Conservation (phyloP, 92 coral and sea anemone genomes). For the Metridium senile region DNA sequence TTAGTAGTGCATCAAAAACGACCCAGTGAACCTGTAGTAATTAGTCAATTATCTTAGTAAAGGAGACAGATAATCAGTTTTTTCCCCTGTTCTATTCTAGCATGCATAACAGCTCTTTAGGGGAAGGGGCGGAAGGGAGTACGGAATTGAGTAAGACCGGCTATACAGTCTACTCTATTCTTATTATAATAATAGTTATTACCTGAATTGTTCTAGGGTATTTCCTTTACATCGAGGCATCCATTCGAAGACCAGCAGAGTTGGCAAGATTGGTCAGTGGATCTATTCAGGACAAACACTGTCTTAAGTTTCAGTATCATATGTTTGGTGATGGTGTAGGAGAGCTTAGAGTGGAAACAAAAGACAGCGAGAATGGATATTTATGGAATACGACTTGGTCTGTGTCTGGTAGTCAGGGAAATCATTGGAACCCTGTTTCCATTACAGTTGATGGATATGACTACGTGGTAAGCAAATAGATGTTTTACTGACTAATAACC, state of each 20-base stretch:
- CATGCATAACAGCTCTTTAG: too few relatives aligned
- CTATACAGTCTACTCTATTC: too few relatives aligned
- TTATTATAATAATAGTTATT: too few relatives aligned
- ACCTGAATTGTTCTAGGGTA: slow-evolving; percentile 22
- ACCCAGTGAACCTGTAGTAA: too few relatives aligned
- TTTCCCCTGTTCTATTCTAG: too few relatives aligned
- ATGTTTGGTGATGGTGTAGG: slow-evolving; percentile 56
- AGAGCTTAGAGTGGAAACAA: slow-evolving; percentile 28
- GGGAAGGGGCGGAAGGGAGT: too few relatives aligned
- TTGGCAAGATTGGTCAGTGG: slow-evolving; percentile 41
- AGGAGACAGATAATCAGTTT: too few relatives aligned
- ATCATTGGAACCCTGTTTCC: slow-evolving; percentile 13
- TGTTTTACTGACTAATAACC: too few relatives aligned
- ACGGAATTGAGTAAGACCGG: too few relatives aligned
- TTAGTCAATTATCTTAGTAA: too few relatives aligned
- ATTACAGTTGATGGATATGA: slow-evolving; percentile 28
- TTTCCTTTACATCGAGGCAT: slow-evolving; percentile 47
- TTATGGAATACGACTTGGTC: slow-evolving; percentile 45
- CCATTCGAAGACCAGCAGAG: slow-evolving; percentile 27
- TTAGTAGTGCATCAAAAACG: too few relatives aligned
- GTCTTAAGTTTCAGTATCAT: slow-evolving; percentile 45
- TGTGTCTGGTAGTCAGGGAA: slow-evolving; percentile 40
- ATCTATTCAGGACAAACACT: slow-evolving; percentile 17
- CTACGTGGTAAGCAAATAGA: slow-evolving; percentile 23
- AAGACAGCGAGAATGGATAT: slow-evolving; percentile 16